Percentiles rank a stretch among this genome's conserved stretches.
Evolutionary conservation across 2,888 invertebrate genomes (phyloP).

Genomic region (Torymus tubicola): DNA sequence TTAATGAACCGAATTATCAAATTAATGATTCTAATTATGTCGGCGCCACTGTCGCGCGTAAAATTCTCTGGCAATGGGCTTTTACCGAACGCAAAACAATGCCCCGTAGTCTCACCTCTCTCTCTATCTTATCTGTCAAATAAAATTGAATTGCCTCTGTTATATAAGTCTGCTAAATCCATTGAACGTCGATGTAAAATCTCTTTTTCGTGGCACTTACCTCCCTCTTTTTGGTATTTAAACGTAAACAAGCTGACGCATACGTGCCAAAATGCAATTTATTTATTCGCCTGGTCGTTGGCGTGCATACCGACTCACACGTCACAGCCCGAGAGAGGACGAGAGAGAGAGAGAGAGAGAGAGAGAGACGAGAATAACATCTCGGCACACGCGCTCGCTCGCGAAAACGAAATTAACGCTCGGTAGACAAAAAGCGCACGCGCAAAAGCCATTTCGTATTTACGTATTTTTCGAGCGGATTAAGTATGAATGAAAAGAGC

Average conservation of each 20-base stretch:
- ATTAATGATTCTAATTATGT: too few species aligned
- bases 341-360: too few species aligned
- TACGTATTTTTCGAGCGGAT: slow-evolving; percentile 45
- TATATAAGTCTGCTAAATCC: too few species aligned
- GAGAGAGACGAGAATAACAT: slow-evolving; percentile 4
- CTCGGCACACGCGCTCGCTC: neutral
- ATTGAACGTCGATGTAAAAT: neutral
- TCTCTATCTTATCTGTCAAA: too few species aligned
- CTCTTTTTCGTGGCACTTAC: neutral
- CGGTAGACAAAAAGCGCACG: neutral
- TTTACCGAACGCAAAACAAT: too few species aligned
- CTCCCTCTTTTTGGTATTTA: neutral
- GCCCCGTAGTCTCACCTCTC: too few species aligned
- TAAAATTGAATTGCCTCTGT: too few species aligned
- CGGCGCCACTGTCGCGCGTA: too few species aligned
- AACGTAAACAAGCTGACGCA: slow-evolving; percentile 1
- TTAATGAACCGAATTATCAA: too few species aligned
- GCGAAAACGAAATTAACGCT: slow-evolving; percentile 22
- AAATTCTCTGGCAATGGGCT: too few species aligned
- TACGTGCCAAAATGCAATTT: neutral
- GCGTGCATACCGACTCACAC: neutral
- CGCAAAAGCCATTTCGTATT: slow-evolving; percentile 29
- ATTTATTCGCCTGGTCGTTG: neutral
- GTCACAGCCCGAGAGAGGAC: neutral
- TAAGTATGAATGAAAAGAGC: slow-evolving; percentile 33